Conservation (phyloP, 1,140 invertebrate species). For the Drosophila ficusphila region DNA sequence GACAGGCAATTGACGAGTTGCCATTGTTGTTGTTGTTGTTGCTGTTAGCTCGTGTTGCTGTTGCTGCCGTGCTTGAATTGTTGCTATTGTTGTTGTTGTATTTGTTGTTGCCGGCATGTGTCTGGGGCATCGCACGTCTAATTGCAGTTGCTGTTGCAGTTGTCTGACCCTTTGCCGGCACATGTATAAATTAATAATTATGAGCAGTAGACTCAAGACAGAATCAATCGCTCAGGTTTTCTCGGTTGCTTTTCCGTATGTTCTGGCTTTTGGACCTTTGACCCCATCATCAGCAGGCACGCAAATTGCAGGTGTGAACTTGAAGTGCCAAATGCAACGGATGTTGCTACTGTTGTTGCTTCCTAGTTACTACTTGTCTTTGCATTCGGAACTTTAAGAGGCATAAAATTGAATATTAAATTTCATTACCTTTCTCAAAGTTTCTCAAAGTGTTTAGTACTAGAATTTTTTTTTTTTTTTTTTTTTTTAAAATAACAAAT, state of each 20-base stretch:
- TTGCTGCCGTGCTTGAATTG: conserved; percentile 3
- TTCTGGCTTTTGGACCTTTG: background rate
- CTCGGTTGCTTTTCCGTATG: conserved; percentile 11
- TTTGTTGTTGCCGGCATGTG: conserved; percentile 51
- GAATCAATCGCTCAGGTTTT: conserved; percentile 23
- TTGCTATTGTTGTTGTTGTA: conserved; percentile 14
- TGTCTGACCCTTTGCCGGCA: conserved; percentile 45
- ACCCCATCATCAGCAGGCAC: conserved; percentile 13
- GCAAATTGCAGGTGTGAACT: conserved; percentile 67
- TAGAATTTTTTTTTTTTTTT: no score
- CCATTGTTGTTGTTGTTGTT: conserved; percentile 46
- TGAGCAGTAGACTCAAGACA: conserved; percentile 33
- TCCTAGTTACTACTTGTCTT: background rate
- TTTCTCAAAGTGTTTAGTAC: no score
- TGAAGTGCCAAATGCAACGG: conserved; percentile 32
- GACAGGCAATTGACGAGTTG: conserved; percentile 69
- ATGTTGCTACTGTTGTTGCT: conserved; percentile 9
- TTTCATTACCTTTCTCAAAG: no score
- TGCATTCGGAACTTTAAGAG: no score
- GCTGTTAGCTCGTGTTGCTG: conserved; percentile 25
- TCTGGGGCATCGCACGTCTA: conserved; percentile 58
- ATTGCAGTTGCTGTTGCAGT: conserved; percentile 38
- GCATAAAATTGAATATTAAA: no score
- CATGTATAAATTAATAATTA: conserved; percentile 52
- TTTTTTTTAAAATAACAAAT: no score